Conservation (phyloP, 2,888 invertebrate genomes). For the Drosophila kuntzei region DNA sequence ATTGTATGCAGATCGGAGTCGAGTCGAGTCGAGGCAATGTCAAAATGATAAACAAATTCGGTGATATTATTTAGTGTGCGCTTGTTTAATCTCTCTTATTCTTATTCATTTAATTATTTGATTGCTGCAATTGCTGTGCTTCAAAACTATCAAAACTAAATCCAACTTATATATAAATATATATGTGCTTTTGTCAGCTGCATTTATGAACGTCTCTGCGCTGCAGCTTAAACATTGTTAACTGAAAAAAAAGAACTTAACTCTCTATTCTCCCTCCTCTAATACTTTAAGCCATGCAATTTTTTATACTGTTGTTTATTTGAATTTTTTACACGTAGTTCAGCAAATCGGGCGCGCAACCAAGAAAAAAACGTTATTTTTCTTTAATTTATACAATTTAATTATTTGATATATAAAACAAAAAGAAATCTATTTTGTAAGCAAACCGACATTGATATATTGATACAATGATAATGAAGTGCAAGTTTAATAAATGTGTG, state of each 20-base stretch:
- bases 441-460: conserved; percentile 65
- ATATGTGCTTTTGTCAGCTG: conserved; percentile 66
- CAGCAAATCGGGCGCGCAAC: conserved; percentile 57
- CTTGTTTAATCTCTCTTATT: conserved; percentile 33
- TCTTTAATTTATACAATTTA: conserved; percentile 63
- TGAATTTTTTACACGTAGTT: conserved; percentile 43
- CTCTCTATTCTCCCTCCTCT: conserved; percentile 35
- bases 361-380: conserved; percentile 50
- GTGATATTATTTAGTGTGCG: conserved; percentile 78
- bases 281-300: conserved; percentile 56
- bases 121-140: conserved; percentile 2
- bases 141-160: conserved; percentile 1
- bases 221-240: conserved; percentile 47
- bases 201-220: conserved; percentile 57
- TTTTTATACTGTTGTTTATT: conserved; percentile 74
- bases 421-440: conserved; percentile 50
- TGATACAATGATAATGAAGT: conserved; percentile 70
- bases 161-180: conserved; percentile 17
- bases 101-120: conserved; percentile 10
- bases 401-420: conserved; percentile 62
- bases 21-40: conserved; percentile 44
- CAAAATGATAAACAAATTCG: conserved; percentile 58
- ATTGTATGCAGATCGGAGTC: conserved; percentile 31
- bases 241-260: conserved; percentile 15
- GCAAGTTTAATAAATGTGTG: conserved; percentile 79